phyloP scores from a whole-genome alignment of 2,113 vertebrate species.

The Phrynocephalus versicolor region DNA sequence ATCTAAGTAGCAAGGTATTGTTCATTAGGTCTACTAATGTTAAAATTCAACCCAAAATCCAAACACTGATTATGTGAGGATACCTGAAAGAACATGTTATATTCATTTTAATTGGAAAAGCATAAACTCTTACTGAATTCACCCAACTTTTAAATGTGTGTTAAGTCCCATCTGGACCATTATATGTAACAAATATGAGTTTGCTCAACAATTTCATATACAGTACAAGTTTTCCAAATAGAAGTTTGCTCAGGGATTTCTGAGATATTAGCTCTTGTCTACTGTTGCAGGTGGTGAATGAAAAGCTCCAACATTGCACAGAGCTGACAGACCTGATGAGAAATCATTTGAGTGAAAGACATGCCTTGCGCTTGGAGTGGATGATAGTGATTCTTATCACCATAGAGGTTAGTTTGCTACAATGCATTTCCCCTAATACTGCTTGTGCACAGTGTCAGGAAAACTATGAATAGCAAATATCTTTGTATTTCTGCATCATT shows the following conservation, averaged over 20 bases:
- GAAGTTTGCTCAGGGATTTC: neutral
- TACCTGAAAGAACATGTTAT: too few species aligned
- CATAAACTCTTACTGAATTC: neutral
- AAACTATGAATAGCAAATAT: neutral
- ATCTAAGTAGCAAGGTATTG: neutral
- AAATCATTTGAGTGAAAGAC: constrained; percentile 93
- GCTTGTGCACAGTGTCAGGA: neutral
- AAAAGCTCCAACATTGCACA: constrained; percentile 95
- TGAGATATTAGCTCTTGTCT: neutral
- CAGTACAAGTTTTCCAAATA: neutral
- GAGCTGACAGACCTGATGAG: constrained; percentile 96
- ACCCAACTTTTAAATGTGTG: neutral
- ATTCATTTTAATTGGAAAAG: neutral
- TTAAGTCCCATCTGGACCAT: neutral
- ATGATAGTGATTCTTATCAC: constrained; percentile 98
- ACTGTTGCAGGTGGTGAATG: constrained; percentile 89
- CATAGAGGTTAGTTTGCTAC: constrained; percentile 84
- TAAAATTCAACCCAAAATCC: neutral
- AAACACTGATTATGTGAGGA: neutral
- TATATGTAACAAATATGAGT: neutral
- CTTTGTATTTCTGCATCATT: neutral
- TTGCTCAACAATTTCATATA: too few species aligned
- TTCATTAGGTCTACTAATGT: neutral
- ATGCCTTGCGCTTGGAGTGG: constrained; percentile 92
- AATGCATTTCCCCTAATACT: neutral